A percentile compares a stretch with the other conserved stretches of the same genome.
Evolutionary conservation across 2,888 invertebrate species (phyloP).

Genomic region (Tenthredo amoena): DNA sequence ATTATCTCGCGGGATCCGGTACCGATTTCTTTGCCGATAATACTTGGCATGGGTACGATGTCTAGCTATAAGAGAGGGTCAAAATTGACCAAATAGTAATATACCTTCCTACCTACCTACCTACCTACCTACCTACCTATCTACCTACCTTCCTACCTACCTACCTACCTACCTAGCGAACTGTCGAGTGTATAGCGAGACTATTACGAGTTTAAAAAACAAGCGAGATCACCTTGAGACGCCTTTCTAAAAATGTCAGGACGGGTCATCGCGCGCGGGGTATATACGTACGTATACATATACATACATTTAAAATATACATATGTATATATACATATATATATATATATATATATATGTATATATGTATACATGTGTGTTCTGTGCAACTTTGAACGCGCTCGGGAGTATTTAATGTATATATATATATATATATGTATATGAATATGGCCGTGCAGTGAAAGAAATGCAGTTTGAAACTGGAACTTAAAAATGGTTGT

Average conservation of each 20-base stretch:
- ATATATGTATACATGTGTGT: background rate
- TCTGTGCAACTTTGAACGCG: constrained; percentile 20
- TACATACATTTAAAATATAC: background rate
- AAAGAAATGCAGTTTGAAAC: background rate
- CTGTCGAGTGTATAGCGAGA: constrained; percentile 39
- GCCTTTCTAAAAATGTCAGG: constrained; percentile 51
- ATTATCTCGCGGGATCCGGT: constrained; percentile 3
- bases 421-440: background rate
- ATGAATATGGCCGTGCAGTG: background rate
- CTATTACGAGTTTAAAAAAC: constrained; percentile 51
- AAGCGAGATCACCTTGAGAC: constrained; percentile 50
- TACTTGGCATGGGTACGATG: background rate
- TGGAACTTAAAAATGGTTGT: background rate
- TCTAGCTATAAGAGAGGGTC: background rate
- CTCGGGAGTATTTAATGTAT: background rate
- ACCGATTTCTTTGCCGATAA: constrained; percentile 13
- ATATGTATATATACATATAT: background rate
- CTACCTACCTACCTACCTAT: background rate
- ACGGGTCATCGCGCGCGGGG: constrained; percentile 46
- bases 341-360: background rate
- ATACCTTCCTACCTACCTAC: background rate
- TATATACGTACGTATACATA: background rate
- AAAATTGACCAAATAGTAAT: constrained; percentile 18
- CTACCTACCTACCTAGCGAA: background rate
- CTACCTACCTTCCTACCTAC: background rate